Conservation (phyloP, 2,888 invertebrate species). For the Cephus sareptanus region DNA sequence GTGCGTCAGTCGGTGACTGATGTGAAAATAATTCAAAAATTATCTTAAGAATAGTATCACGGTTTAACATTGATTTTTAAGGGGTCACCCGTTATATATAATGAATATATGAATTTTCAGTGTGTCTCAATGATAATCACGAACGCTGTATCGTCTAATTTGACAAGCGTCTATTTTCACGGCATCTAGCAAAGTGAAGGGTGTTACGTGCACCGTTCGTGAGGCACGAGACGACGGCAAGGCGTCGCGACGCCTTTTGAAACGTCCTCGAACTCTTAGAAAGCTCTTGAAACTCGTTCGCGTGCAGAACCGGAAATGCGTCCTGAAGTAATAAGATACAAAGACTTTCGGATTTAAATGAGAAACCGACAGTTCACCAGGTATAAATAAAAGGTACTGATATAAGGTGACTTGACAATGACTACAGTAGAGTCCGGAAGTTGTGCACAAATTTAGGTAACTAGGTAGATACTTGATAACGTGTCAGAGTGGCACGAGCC, state of each 20-base stretch:
- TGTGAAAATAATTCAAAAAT: background rate
- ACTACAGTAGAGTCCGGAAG: too few relatives aligned
- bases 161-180: background rate
- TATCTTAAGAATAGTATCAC: background rate
- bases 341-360: too few relatives aligned
- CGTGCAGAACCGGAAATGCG: background rate
- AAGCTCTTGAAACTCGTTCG: background rate
- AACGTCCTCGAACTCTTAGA: background rate
- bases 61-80: background rate
- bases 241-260: constrained; percentile 15
- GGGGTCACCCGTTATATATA: background rate
- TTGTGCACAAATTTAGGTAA: too few relatives aligned
- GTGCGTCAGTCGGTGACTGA: background rate
- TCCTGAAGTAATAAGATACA: background rate
- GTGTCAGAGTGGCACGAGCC: too few relatives aligned
- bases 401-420: too few relatives aligned
- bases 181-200: background rate
- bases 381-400: too few relatives aligned
- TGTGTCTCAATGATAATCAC: background rate
- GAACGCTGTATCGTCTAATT: background rate
- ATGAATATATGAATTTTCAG: background rate
- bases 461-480: too few relatives aligned
- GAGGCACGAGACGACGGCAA: background rate
- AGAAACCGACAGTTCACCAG: too few relatives aligned
- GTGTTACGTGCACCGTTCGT: background rate